Evolutionary conservation across 2,113 vertebrate species (phyloP), one percentile per base, ranked within the genome.

Genomic region (Oreochromis aureus): DNA sequence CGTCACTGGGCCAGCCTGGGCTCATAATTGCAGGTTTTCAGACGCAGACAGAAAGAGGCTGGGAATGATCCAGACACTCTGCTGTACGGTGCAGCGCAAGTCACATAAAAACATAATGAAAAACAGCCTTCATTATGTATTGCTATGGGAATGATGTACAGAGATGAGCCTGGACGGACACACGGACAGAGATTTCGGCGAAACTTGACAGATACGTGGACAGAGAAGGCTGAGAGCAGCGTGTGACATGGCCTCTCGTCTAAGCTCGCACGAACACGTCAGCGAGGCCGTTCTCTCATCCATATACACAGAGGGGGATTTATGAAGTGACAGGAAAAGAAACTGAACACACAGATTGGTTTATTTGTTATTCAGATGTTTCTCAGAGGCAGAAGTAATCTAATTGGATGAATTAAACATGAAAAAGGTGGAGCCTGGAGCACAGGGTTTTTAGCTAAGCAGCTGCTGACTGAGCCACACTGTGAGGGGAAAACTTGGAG

Each of bases 11-110:
- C 54, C 63, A 10, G 59, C 41, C 56, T 32, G 76, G 78, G 10
- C 12, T 41, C 5, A 48, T 91, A 89, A 94, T 94, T 92, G 91
- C 87, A 71, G 91, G 80, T 89, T 93, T 89, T 83, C 73, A 66
- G 27, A 55, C 41, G n/a, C 22, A 58, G 27, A 41, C 61, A 36
- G 13, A 79, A 56, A 44, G 79, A 36, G 55, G 71, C 46, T 58
- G 46, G 81, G 81, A 76, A 63, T 1, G 41, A 87, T 89, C 85
- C 54, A 71, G 88, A 85, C 79, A 32, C 32, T 59, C 32, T 4
- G 71, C 78, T 82, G 53, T 46, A 55, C 32, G 24, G 41, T 15
- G 32, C 48, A 82, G 76, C 30, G 3, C 16, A 59, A 84, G 76
- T 90, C 59, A 53, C 59, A 86, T 69, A 59, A 59, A 16, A 46